Percentiles rank a stretch among this genome's conserved stretches.
Conservation (phyloP, 2,888 invertebrate species). For the Leptinotarsa juncta region DNA sequence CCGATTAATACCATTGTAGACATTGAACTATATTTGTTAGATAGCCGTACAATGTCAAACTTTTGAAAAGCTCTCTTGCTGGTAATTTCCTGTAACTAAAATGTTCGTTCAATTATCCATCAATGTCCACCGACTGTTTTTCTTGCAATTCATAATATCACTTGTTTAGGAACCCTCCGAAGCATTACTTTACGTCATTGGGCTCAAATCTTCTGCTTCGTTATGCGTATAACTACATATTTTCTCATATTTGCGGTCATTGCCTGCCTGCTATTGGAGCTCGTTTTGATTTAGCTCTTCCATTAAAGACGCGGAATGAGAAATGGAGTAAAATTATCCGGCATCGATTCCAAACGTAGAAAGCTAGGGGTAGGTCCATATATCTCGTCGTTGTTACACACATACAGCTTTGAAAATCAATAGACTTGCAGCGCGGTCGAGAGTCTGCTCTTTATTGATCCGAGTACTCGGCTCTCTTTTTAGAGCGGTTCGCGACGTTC, state of each 20-base stretch:
- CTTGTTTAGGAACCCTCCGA: too few species aligned
- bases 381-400: conserved; percentile 1
- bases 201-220: too few species aligned
- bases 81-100: too few species aligned
- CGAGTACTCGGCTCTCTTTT: not conserved
- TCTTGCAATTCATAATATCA: too few species aligned
- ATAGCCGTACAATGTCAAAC: too few species aligned
- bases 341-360: conserved; percentile 21
- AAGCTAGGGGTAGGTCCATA: conserved; percentile 29
- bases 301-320: not conserved
- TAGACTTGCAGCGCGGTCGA: not conserved
- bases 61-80: too few species aligned
- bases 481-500: not conserved
- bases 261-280: not conserved
- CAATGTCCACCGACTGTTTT: too few species aligned
- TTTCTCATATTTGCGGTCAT: not conserved
- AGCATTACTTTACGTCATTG: too few species aligned
- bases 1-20: too few species aligned
- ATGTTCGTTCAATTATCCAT: too few species aligned
- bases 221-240: not conserved
- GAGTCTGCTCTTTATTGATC: conserved; percentile 7
- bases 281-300: not conserved
- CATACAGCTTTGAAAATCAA: not conserved
- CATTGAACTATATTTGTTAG: too few species aligned
- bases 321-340: not conserved